A percentile compares a stretch with the other conserved stretches of the same genome.
These are phyloP conservation scores for Zaprionus davidi DNA, from an alignment of 1,140 invertebrate species.

Conservation along the genomic window DNA sequence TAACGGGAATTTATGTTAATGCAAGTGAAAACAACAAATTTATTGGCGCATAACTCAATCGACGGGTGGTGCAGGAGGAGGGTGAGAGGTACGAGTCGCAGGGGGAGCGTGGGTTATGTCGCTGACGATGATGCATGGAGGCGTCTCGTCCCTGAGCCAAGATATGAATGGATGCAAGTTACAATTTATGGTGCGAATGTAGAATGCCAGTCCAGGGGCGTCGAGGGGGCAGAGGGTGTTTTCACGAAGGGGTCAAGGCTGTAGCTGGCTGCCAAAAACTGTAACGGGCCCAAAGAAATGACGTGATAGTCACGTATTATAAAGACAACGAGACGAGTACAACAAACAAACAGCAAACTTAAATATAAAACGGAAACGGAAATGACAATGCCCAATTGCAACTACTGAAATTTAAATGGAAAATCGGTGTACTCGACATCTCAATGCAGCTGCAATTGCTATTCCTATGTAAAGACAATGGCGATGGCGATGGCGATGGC, in stretches of 20 bases:
- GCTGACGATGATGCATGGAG: constrained; percentile 68
- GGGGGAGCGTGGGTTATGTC: constrained; percentile 7
- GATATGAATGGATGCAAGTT: constrained; percentile 68
- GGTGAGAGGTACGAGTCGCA: neutral
- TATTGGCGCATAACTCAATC: constrained; percentile 75
- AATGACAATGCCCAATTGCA: constrained; percentile 70
- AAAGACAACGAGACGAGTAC: constrained; percentile 38
- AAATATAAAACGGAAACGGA: constrained; percentile 60
- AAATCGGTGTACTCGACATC: constrained; percentile 63
- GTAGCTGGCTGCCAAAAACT: constrained; percentile 56
- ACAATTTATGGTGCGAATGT: constrained; percentile 58
- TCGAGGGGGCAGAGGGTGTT: neutral
- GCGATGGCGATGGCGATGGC: neutral
- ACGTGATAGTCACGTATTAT: constrained; percentile 11
- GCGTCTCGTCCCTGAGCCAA: constrained; percentile 16
- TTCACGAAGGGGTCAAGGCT: constrained; percentile 51
- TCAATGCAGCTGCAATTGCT: constrained; percentile 48
- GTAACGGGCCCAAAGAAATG: constrained; percentile 20
- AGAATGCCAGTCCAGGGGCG: neutral
- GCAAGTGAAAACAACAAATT: constrained; percentile 61
- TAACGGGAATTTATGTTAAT: constrained; percentile 35
- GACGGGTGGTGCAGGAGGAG: neutral
- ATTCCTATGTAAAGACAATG: constrained; percentile 44
- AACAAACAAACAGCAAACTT: constrained; percentile 43
- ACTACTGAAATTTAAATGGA: constrained; percentile 73